Base-by-base conservation (phyloP, 2,888 invertebrate genomes). In the Eudasyphora cyanicolor region DNA sequence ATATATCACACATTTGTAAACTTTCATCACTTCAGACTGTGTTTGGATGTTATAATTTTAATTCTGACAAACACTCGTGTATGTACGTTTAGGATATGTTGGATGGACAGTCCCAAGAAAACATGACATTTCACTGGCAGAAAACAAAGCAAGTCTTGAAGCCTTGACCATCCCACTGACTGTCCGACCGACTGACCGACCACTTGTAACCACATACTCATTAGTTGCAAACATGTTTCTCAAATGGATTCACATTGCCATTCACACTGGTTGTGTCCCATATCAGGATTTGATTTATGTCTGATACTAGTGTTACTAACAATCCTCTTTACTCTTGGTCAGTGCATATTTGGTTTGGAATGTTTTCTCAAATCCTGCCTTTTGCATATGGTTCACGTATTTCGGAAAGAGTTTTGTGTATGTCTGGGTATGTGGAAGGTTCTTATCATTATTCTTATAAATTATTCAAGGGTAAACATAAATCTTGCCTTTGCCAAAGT, bases 401-500 rank as follows among this genome's bases (percentile, higher is more conserved):
- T n/a, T n/a, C n/a, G n/a, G n/a, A n/a, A n/a, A n/a, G n/a, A n/a
- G n/a, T n/a, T n/a, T 4, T 19, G 27, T 45, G 27, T 51, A 12
- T 60, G 27, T 57, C 35, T 75, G 32, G 57, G 74, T 73, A 64
- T 54, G 29, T 78, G 75, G 69, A 79, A 83, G 85, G 83, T 82
- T 85, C 51, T 82, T 79, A 85, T 85, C 84, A 62, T 76, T 69
- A 84, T 78, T 86, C 87, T 76, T 81, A 84, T 84, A 84, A 81
- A 81, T 77, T 81, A 78, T 79, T 79, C 73, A 76, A 62, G 57
- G 76, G 42, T 86, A 86, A 80, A 86, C 88, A 88, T 89, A 89
- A 87, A 88, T 89, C 88, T 88, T 89, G 87, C 87, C 86, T 87
- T 64, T 71, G 19, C 45, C n/a, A 69, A 2, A 49, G 57, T 62